Conservation (phyloP, 1,140 invertebrate species). For the Acyrthosiphon pisum region DNA sequence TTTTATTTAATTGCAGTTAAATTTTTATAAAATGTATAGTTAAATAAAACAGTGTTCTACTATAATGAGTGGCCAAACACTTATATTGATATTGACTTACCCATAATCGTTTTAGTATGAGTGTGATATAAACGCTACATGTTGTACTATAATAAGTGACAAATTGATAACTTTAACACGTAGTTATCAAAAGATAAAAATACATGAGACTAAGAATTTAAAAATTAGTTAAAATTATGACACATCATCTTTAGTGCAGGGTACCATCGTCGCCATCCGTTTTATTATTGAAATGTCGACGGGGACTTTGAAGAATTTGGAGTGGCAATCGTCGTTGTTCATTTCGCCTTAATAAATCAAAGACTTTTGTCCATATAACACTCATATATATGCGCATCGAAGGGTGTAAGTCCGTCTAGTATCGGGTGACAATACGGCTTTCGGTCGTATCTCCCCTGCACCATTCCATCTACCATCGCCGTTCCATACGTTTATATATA, state of each 20-base stretch:
- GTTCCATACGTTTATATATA: conserved; percentile 39
- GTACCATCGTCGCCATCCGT: not conserved
- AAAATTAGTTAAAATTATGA: not conserved
- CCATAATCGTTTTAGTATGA: too few relatives aligned
- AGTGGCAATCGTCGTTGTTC: conserved; percentile 10
- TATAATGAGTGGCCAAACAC: too few relatives aligned
- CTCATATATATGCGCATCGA: conserved; percentile 23
- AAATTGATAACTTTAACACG: not conserved
- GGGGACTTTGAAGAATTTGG: conserved; percentile 44
- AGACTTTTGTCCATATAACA: conserved; percentile 30
- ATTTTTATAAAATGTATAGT: too few relatives aligned
- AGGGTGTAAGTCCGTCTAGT: conserved; percentile 39
- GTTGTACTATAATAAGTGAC: not conserved
- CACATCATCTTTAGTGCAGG: not conserved
- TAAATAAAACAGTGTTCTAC: too few relatives aligned
- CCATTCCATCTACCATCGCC: not conserved
- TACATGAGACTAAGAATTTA: not conserved
- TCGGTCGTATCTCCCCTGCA: not conserved
- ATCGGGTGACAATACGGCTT: conserved; percentile 38
- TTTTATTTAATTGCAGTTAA: too few relatives aligned
- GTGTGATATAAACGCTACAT: too few relatives aligned
- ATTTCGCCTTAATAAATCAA: conserved; percentile 55
- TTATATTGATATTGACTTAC: too few relatives aligned
- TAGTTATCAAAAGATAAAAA: not conserved
- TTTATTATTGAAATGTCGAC: conserved; percentile 51